Percentiles rank a stretch among this genome's conserved stretches.
Conservation (phyloP, 2,888 invertebrate genomes). For the Formica aserva region DNA sequence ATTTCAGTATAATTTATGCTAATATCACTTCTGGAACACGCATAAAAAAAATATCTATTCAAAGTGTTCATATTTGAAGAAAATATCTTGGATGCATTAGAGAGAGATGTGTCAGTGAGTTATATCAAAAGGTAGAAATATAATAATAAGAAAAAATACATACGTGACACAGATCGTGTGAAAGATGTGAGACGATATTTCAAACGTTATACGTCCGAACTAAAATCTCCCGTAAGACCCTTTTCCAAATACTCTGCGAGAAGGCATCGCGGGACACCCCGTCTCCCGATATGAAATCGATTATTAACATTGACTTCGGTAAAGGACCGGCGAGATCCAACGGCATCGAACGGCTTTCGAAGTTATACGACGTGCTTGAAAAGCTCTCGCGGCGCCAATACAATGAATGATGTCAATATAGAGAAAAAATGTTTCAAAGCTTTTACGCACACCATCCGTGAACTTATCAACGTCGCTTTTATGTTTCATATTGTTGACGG, state of each 20-base stretch:
- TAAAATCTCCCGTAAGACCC: conserved; percentile 16
- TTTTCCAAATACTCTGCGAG: conserved; percentile 1
- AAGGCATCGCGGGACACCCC: not conserved
- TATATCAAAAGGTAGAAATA: conserved; percentile 6
- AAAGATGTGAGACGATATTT: not conserved
- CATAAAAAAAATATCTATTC: not conserved
- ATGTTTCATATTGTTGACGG: conserved; percentile 47
- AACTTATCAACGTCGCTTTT: conserved; percentile 54
- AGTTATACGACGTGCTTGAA: conserved; percentile 62
- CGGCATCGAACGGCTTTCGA: conserved; percentile 57
- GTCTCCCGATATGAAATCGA: conserved; percentile 43
- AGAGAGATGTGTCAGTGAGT: not conserved
- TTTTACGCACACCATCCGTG: conserved; percentile 55
- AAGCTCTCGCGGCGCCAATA: conserved; percentile 60
- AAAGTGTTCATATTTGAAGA: not conserved
- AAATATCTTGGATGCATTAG: not conserved
- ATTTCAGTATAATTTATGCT: not conserved
- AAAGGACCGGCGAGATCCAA: conserved; percentile 42
- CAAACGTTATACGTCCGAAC: conserved; percentile 21
- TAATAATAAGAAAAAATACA: conserved; percentile 9
- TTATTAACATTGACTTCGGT: conserved; percentile 55
- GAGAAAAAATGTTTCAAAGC: conserved; percentile 62
- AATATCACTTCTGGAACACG: not conserved
- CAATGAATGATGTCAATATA: conserved; percentile 68
- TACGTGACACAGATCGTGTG: not conserved